These are phyloP conservation scores for Platichthys flesus DNA, from an alignment of 2,113 vertebrate genomes.

Conservation along the genomic window DNA sequence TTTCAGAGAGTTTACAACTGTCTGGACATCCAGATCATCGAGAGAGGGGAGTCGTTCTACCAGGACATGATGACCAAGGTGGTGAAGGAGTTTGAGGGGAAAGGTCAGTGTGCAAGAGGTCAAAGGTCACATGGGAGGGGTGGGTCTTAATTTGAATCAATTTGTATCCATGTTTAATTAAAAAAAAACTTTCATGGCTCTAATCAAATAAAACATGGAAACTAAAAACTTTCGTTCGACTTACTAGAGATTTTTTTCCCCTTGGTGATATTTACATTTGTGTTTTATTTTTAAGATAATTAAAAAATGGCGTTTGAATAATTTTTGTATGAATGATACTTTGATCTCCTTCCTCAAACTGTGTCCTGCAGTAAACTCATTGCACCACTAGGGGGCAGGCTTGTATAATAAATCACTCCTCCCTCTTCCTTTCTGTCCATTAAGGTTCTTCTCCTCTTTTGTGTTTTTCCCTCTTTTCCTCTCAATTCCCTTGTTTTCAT, in stretches of 20 bases:
- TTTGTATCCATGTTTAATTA: too few species aligned
- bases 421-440: not conserved
- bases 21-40: slow-evolving; percentile 87
- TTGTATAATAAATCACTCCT: slow-evolving; percentile 7
- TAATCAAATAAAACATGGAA: not conserved
- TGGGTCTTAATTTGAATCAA: too few species aligned
- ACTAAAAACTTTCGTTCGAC: not conserved
- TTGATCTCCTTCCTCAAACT: not conserved
- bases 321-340: not conserved
- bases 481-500: not conserved
- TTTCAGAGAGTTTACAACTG: slow-evolving; percentile 94
- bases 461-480: not conserved
- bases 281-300: not conserved
- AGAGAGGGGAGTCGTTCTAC: slow-evolving; percentile 95
- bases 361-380: not conserved
- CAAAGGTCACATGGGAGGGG: too few species aligned
- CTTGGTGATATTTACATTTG: not conserved
- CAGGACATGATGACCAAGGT: slow-evolving; percentile 89
- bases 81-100: slow-evolving; percentile 87
- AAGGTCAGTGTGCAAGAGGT: slow-evolving; percentile 49
- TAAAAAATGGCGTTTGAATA: not conserved
- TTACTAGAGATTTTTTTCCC: too few species aligned
- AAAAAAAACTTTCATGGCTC: too few species aligned
- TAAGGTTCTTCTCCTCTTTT: not conserved
- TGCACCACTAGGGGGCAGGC: slow-evolving; percentile 66